Base-by-base conservation (phyloP, 53 echinoderm and acorn worm species). In the Patiria pectinifera region DNA sequence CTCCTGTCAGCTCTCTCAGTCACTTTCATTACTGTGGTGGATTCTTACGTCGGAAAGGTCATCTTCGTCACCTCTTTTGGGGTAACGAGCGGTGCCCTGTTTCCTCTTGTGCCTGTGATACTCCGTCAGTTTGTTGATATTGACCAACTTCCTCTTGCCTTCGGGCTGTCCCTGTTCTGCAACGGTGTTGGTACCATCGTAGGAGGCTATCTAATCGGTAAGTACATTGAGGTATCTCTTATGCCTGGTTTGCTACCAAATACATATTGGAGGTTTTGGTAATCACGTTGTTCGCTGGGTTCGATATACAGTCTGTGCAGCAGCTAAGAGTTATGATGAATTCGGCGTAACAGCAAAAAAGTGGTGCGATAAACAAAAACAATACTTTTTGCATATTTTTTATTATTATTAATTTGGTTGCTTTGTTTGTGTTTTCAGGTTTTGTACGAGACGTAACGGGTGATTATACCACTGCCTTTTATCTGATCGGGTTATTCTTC, bases 121-220 rank as follows among this genome's bases (percentile, higher is more conserved):
- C 1, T 84, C 8, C 92, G 92, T 6, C 24, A 84, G 49, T 60
- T 75, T 53, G 92, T 83, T n/a, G 84, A 84, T 58, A 84, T 91
- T 24, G 4, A 8, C 9, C 59, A 77, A 6, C 76, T 91, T 21
- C 76, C 84, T 2, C 45, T 77, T 15, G 92, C 85, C 35, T 91
- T 82, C 26, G 92, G 92, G 14, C n/a, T 91, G 18, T 75, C 84
- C 5, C 74, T 91, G 53, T 83, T 91, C 43, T 83, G 74, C 47
- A 77, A 71, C 71, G 92, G 92, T 61, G 75, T 62, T 46, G 92
- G 92, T 1, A 66, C 74, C 14, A 43, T 62, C 4, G 26, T 77
- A 81, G 92, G 92, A 74, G 84, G 85, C 22, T 91, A 91, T 80
- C 43, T 91, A 26, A 84, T 84, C 49, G 92, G 92, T 91, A 59